Percentiles rank a stretch among this genome's conserved stretches.
Evolutionary conservation across 2,113 vertebrate species (phyloP).

Genomic region (Labeo catla): DNA sequence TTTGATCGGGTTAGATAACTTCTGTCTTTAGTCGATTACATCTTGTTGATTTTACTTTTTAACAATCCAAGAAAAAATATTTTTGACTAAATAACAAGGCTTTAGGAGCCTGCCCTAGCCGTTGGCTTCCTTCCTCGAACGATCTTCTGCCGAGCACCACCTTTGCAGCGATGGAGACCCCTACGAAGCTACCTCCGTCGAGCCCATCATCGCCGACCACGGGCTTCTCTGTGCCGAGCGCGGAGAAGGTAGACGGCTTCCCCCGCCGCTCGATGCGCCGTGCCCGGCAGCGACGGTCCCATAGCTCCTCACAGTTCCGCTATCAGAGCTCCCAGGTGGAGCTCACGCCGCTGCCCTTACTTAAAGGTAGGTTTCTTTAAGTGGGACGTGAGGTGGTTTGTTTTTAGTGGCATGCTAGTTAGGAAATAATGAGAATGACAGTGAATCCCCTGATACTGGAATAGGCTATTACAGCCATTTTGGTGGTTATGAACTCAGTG

Average conservation of each 20-base stretch:
- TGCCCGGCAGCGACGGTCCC: conserved; percentile 87
- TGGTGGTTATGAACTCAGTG: background rate
- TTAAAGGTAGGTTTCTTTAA: conserved; percentile 83
- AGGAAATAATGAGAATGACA: background rate
- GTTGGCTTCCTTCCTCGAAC: conserved; percentile 38
- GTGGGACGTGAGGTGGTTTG: background rate
- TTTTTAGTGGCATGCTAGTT: background rate
- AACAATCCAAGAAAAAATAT: background rate
- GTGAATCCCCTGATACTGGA: background rate
- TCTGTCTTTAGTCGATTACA: background rate
- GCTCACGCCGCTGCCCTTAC: conserved; percentile 87
- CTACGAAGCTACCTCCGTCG: conserved; percentile 87
- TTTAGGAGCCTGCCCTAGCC: background rate
- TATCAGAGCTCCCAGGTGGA: conserved; percentile 95
- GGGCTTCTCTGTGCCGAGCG: conserved; percentile 88
- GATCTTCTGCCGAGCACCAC: conserved; percentile 29
- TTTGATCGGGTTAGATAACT: conserved; percentile 50
- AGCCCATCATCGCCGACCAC: conserved; percentile 91
- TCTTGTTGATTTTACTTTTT: conserved; percentile 19
- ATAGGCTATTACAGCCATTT: conserved; percentile 17
- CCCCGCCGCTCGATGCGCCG: conserved; percentile 88
- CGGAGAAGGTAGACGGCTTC: conserved; percentile 93
- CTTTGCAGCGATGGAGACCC: conserved; percentile 70
- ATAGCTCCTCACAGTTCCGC: conserved; percentile 93
- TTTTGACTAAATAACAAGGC: conserved; percentile 10